phyloP scores from a whole-genome alignment of 2,113 vertebrate genomes.

The Condylura cristata region DNA sequence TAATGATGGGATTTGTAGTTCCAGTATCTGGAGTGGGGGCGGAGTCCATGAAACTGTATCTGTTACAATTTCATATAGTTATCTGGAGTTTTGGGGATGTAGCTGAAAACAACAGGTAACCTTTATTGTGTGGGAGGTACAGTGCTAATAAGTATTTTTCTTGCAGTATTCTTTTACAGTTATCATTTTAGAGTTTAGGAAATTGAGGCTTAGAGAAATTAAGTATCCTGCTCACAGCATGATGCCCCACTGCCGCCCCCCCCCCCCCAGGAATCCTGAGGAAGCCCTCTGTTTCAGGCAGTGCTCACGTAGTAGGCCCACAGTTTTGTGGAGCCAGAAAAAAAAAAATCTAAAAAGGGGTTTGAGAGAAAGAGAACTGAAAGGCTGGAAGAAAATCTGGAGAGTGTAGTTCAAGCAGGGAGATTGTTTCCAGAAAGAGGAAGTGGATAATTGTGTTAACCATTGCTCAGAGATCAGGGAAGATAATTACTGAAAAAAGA shows the following conservation, averaged over 20 bases:
- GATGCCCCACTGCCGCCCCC: too few relatives aligned
- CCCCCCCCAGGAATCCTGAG: too few relatives aligned
- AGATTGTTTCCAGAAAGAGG: neutral
- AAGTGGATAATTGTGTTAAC: neutral
- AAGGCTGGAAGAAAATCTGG: neutral
- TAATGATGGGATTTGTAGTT: too few relatives aligned
- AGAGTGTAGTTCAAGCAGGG: neutral
- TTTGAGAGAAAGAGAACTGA: neutral
- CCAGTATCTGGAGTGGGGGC: too few relatives aligned
- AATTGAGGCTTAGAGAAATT: neutral
- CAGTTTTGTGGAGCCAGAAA: neutral
- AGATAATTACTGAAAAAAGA: neutral
- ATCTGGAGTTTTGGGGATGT: neutral
- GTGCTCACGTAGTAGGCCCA: neutral
- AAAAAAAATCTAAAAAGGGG: neutral
- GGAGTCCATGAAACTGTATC: too few relatives aligned
- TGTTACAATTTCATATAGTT: neutral
- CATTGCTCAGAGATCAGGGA: neutral
- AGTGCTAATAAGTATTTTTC: neutral
- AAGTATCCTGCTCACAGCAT: neutral
- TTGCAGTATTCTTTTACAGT: neutral
- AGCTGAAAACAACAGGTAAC: neutral
- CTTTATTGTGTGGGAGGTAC: neutral
- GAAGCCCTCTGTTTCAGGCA: neutral
- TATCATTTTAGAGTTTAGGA: neutral